A percentile compares a stretch with the other conserved stretches of the same genome.
Conservation (phyloP, 64 coral and sea anemone species). For the Pocillopora verrucosa region DNA sequence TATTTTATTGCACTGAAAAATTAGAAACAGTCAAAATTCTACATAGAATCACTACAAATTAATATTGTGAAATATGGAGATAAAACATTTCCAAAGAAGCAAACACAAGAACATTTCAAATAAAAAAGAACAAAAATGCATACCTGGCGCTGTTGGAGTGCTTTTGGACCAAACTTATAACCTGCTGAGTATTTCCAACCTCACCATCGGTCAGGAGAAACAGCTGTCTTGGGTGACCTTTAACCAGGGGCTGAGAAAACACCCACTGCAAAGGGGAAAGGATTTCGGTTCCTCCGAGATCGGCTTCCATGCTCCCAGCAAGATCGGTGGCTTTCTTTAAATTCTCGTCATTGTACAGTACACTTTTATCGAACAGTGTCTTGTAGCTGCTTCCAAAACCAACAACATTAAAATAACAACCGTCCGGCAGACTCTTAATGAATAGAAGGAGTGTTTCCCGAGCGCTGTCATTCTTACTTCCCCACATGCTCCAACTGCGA, state of each 20-base stretch:
- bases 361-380: conserved; percentile 53
- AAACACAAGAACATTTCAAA: not conserved
- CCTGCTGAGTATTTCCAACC: conserved; percentile 49
- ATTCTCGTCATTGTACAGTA: conserved; percentile 54
- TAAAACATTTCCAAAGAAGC: not conserved
- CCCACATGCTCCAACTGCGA: conserved; percentile 89
- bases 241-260: conserved; percentile 60
- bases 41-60: too few species aligned
- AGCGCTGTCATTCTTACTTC: conserved; percentile 54
- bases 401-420: conserved; percentile 90
- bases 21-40: too few species aligned
- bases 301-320: conserved; percentile 59
- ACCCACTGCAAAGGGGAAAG: conserved; percentile 62
- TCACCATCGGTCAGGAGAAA: conserved; percentile 63
- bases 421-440: conserved; percentile 78
- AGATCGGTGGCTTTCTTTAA: conserved; percentile 63
- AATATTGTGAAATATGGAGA: too few species aligned
- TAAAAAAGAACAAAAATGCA: not conserved
- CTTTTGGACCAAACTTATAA: conserved; percentile 36
- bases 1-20: too few species aligned
- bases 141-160: conserved; percentile 42
- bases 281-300: conserved; percentile 82
- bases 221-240: conserved; percentile 53
- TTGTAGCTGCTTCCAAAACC: conserved; percentile 48
- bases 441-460: conserved; percentile 82